Evolutionary conservation across 2,113 vertebrate genomes (phyloP), one percentile per base, ranked within the genome.

Genomic region (Thunnus thynnus): DNA sequence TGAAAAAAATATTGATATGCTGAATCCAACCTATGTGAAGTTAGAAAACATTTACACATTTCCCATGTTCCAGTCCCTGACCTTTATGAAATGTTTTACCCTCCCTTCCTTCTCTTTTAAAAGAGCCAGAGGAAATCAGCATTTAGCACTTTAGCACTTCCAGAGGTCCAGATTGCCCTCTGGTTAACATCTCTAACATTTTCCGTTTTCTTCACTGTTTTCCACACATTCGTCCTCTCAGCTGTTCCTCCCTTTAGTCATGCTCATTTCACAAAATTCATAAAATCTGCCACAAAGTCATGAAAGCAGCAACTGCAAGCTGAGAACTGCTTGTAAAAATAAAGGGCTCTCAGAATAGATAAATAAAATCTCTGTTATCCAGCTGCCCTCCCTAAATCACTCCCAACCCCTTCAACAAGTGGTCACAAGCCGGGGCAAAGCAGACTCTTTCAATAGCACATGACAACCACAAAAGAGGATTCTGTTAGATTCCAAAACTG

Each of bases 371-470:
- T 92, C 91, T 92, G 91, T 91, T 91, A 92, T 89, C 91, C 94
- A 95, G 94, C 94, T 95, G 95, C 93, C 93, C 83, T 86, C 91
- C 69, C 84, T 95, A 95, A 96, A 95, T 95, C 94, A 95, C 74
- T 91, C 77, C 86, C 83, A 86, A 89, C 86, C 92, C 89, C 89
- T 86, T 88, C 90, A 89, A 94, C 93, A 94, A 95, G 91, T 91
- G 93, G 93, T 91, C 92, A 90, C 86, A 91, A 92, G 92, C 92
- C 86, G 65, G 78, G 82, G 82, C 82, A 89, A 86, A 90, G 90
- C 88, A 87, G 81, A 84, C 83, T 91, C 88, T 92, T 91, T 93
- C 88, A 89, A 92, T 85, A 88, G 87, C 91, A 92, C 86, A 90
- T 84, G 81, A 88, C 88, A 82, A 92, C 88, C 91, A 91, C 93